Evolutionary conservation across 1,140 invertebrate species (phyloP), one percentile per base, ranked within the genome.

Genomic region (Plodia interpunctella): DNA sequence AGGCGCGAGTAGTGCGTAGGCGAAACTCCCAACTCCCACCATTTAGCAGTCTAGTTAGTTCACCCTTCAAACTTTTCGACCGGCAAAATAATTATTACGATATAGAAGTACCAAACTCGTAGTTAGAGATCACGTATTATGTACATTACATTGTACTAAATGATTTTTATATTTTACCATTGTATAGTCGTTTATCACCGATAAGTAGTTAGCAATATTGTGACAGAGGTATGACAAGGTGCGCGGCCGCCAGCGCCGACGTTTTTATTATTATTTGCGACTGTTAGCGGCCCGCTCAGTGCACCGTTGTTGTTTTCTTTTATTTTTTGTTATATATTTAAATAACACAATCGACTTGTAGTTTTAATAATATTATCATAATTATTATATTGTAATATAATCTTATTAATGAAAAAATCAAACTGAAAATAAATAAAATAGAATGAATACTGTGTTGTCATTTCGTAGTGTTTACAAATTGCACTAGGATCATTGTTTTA

Each of bases 301-400:
- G 71, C 79, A 76, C 77, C 69, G 74, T 85, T 88, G 83, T 87
- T 83, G 72, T 78, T 81, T 84, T 82, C 73, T 78, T 81, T 82
- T 83, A 78, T 75, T 74, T 70, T 86, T 85, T 88, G 83, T 87
- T 88, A 87, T 84, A 87, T 88, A 88, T 87, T 87, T 88, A 85
- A 87, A 83, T 83, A 83, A 87, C 82, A 87, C 86, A 86, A 87
- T 82, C 78, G 76, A 86, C 80, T 85, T 83, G 80, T 87, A 87
- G 84, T 86, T 86, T 85, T 88, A 86, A 85, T 85, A 84, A 87
- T 87, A 88, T 88, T 88, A 88, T 86, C 83, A 85, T 86, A 88
- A 88, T 86, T 83, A 86, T 83, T 87, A 88, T 88, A 88, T 87
- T 87, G 86, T 88, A 88, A 87, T 87, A 88, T 88, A 87, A 87